Evolutionary conservation across 2,797 vertebrate species (phyloP).

Genomic region (Coilia nasus): DNA sequence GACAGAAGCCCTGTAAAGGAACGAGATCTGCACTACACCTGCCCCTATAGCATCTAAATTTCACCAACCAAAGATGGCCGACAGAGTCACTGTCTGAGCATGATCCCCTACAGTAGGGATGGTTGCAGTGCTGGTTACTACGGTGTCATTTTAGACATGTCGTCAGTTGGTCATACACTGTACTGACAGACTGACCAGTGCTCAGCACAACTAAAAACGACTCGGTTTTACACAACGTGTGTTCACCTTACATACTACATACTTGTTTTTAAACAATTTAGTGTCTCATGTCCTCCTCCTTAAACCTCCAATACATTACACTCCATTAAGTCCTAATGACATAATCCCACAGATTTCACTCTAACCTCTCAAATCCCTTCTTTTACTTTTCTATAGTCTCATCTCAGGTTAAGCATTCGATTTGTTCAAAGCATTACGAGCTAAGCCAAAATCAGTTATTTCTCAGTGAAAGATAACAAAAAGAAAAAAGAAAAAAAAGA

Average conservation of each 20-base stretch:
- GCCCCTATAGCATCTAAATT: neutral
- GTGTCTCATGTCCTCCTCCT: neutral
- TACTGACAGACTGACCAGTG: neutral
- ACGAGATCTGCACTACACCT: neutral
- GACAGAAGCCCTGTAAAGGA: neutral
- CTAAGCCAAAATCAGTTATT: neutral
- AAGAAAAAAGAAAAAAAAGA: neutral
- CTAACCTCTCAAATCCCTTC: neutral
- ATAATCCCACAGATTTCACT: constrained; percentile 9
- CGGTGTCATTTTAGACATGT: neutral
- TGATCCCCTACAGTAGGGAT: neutral
- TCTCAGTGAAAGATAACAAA: neutral
- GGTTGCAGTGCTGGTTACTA: neutral
- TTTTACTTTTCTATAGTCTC: neutral
- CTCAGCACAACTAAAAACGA: constrained; percentile 17
- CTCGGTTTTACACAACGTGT: neutral
- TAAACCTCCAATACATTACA: neutral
- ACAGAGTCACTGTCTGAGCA: neutral
- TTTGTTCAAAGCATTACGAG: neutral
- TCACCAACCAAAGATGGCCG: neutral
- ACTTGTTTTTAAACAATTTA: neutral
- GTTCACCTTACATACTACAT: neutral
- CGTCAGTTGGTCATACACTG: neutral
- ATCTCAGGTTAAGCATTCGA: neutral
- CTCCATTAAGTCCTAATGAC: neutral